Conservation (phyloP, 2,113 vertebrate species). For the Erinaceus europaeus region DNA sequence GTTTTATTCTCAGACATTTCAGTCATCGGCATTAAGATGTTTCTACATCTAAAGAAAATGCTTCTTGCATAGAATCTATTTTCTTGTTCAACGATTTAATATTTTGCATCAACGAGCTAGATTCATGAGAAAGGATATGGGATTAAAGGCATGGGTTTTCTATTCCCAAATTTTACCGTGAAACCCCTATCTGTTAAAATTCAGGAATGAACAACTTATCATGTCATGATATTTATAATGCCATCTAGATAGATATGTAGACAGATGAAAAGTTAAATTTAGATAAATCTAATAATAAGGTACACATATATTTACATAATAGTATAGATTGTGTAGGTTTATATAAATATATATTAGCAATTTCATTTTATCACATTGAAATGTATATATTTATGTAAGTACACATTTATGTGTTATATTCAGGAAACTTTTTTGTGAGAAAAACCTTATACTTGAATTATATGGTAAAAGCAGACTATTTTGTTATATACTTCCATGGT, state of each 20-base stretch:
- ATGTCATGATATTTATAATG: constrained; percentile 1
- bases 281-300: neutral
- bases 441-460: neutral
- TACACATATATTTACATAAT: neutral
- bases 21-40: constrained; percentile 33
- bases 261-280: neutral
- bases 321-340: too few species aligned
- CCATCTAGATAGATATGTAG: neutral
- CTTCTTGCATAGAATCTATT: constrained; percentile 75
- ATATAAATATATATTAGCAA: too few species aligned
- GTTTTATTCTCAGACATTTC: constrained; percentile 44
- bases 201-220: neutral
- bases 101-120: constrained; percentile 74
- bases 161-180: constrained; percentile 38
- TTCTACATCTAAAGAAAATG: constrained; percentile 53
- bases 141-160: constrained; percentile 43
- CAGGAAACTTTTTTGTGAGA: neutral
- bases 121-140: constrained; percentile 58
- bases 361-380: too few species aligned
- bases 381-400: neutral
- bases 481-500: neutral
- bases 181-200: constrained; percentile 42
- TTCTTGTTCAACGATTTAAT: constrained; percentile 76
- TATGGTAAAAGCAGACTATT: neutral
- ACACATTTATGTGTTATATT: neutral